These are phyloP conservation scores for Anguilla japonica DNA, from an alignment of 2,113 vertebrate species.

Conservation along the genomic window DNA sequence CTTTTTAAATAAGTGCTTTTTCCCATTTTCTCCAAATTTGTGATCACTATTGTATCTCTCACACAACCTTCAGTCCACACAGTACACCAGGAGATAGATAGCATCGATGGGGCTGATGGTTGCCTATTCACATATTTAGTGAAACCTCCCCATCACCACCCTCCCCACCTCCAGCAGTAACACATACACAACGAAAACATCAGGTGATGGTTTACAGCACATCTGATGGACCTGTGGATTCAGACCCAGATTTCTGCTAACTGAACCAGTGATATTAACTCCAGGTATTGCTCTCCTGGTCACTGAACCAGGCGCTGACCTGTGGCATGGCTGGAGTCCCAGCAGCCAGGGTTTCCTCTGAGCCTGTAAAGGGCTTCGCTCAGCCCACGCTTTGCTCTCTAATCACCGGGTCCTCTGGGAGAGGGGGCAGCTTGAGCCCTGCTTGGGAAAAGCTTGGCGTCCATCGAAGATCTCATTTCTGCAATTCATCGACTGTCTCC, in stretches of 20 bases:
- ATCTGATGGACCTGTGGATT: constrained; percentile 61
- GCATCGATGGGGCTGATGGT: too few species aligned
- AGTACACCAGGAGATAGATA: too few species aligned
- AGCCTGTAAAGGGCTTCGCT: constrained; percentile 65
- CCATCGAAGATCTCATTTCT: constrained; percentile 72
- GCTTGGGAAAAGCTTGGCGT: constrained; percentile 69
- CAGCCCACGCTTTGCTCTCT: constrained; percentile 61
- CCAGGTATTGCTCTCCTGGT: constrained; percentile 71
- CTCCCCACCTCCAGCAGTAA: too few species aligned
- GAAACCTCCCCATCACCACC: too few species aligned
- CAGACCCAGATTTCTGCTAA: constrained; percentile 44
- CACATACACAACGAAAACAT: background rate
- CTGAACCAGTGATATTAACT: constrained; percentile 62
- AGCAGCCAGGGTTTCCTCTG: constrained; percentile 37
- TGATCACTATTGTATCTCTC: too few species aligned
- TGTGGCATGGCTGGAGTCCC: constrained; percentile 69
- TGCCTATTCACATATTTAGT: too few species aligned
- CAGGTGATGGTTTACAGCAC: background rate
- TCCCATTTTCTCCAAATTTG: too few species aligned
- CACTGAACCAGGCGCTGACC: constrained; percentile 70
- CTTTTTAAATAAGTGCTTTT: too few species aligned
- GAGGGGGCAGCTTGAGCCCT: constrained; percentile 50
- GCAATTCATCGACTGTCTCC: constrained; percentile 71
- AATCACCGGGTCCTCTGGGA: constrained; percentile 68
- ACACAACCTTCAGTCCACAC: too few species aligned